Percentiles rank a stretch among this genome's conserved stretches.
phyloP scores from a whole-genome alignment of 2,113 vertebrate species.

The Xenotilapia flavipinnis region DNA sequence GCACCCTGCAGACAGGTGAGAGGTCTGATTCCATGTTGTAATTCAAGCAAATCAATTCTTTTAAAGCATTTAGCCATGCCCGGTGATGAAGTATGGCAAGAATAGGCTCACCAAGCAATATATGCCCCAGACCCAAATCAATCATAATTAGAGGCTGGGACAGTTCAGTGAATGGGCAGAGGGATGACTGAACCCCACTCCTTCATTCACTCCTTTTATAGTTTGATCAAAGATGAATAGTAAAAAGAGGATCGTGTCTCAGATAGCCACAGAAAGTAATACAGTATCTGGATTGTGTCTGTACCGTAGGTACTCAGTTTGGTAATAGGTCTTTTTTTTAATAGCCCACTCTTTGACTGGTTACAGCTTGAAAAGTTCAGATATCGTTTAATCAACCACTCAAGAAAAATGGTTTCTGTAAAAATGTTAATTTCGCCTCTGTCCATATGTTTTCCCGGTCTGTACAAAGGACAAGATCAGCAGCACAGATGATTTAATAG shows the following conservation, averaged over 20 bases:
- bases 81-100: slow-evolving; percentile 94
- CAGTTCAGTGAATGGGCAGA: slow-evolving; percentile 18
- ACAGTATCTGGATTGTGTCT: background rate
- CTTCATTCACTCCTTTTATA: slow-evolving; percentile 51
- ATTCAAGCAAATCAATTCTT: slow-evolving; percentile 96
- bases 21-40: slow-evolving; percentile 78
- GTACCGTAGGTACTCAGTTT: background rate
- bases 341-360: background rate
- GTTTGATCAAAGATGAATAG: slow-evolving; percentile 53
- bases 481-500: background rate
- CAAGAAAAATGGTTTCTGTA: background rate
- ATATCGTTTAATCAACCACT: background rate
- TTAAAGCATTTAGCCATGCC: slow-evolving; percentile 93
- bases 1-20: slow-evolving; percentile 48
- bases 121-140: slow-evolving; percentile 71
- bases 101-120: slow-evolving; percentile 88
- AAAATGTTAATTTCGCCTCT: background rate
- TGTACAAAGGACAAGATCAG: background rate
- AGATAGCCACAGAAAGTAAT: background rate
- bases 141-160: slow-evolving; percentile 63
- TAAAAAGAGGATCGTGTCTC: slow-evolving; percentile 21
- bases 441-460: background rate
- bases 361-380: background rate
- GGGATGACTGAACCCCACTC: slow-evolving; percentile 15
- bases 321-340: background rate